Evolutionary conservation across 2,888 invertebrate genomes (phyloP).

Genomic region (Digitonthophagus gazella): DNA sequence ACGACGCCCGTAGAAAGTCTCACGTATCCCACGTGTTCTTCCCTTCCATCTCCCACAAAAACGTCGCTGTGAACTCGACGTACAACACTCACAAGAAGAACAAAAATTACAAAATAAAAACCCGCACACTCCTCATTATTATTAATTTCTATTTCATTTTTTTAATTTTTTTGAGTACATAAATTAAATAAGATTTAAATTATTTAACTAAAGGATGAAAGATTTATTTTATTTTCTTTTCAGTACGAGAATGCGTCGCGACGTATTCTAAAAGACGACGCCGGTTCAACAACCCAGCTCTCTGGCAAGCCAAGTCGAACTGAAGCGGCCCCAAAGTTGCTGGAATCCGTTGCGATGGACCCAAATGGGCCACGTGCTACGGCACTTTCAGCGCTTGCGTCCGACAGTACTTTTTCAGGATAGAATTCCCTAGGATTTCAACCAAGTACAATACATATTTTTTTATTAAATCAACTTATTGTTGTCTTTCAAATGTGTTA

Average conservation of each 20-base stretch:
- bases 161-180: too few relatives aligned
- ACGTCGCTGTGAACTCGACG: background rate
- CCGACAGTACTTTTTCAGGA: background rate
- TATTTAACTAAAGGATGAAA: too few relatives aligned
- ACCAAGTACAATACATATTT: too few relatives aligned
- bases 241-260: too few relatives aligned
- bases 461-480: too few relatives aligned
- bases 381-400: slow-evolving; percentile 10
- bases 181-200: too few relatives aligned
- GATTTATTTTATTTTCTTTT: too few relatives aligned
- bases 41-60: background rate
- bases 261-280: background rate
- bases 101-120: background rate
- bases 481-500: too few relatives aligned
- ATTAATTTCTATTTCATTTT: too few relatives aligned
- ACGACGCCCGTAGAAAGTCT: background rate
- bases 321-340: slow-evolving; percentile 7
- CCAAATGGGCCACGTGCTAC: slow-evolving; percentile 7
- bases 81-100: too few relatives aligned
- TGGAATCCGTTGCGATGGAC: slow-evolving; percentile 7
- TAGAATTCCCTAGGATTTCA: too few relatives aligned
- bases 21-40: background rate
- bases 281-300: background rate
- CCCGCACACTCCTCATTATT: too few relatives aligned
- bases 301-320: slow-evolving; percentile 7